phyloP scores from a whole-genome alignment of 2,113 vertebrate species.

The Lophochroa leadbeateri region DNA sequence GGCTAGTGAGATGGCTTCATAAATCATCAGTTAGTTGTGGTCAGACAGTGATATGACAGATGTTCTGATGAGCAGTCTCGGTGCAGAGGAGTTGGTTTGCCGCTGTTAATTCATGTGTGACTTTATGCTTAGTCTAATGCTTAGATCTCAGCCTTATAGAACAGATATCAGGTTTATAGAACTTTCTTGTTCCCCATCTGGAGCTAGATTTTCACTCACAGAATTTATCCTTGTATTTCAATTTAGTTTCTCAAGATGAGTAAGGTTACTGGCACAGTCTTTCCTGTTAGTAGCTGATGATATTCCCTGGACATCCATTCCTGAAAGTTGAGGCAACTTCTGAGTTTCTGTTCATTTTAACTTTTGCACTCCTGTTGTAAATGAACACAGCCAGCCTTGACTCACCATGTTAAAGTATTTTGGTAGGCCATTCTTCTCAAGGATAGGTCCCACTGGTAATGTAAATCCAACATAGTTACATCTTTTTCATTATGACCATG shows the following conservation, averaged over 20 bases:
- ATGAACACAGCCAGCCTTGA: neutral
- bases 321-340: neutral
- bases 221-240: neutral
- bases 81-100: neutral
- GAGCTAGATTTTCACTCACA: neutral
- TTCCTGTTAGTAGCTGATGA: neutral
- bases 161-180: neutral
- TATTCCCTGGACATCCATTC: neutral
- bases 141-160: neutral
- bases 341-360: neutral
- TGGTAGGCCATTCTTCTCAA: neutral
- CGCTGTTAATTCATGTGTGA: neutral
- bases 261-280: neutral
- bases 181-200: neutral
- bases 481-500: neutral
- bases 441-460: neutral
- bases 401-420: neutral
- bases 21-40: neutral
- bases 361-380: neutral
- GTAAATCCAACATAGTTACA: neutral
- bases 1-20: neutral
- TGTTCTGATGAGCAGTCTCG: neutral
- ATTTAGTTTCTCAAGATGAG: neutral
- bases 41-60: neutral
- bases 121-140: neutral